Conservation (phyloP, 2,888 invertebrate species). For the Rhopalosiphum nymphaeae region DNA sequence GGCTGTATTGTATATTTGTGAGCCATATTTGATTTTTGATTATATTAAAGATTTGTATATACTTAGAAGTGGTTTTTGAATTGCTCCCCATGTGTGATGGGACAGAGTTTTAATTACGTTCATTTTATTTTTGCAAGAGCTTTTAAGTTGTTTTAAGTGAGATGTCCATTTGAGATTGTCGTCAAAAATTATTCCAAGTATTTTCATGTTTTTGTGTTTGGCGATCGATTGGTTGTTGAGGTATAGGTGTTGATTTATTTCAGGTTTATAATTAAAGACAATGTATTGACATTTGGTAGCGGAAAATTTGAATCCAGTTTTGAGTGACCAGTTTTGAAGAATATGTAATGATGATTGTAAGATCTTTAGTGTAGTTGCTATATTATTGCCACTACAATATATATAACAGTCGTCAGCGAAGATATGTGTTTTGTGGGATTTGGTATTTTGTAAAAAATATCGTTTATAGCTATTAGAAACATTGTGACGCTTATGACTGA, state of each 20-base stretch:
- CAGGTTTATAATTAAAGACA: not conserved
- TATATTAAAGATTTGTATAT: not conserved
- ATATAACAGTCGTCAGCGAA: not conserved
- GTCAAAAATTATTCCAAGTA: not conserved
- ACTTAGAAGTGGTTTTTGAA: not conserved
- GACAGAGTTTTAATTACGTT: not conserved
- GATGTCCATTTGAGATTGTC: not conserved
- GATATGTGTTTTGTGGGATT: not conserved
- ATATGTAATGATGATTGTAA: too few species aligned
- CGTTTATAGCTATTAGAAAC: not conserved
- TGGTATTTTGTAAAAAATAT: not conserved
- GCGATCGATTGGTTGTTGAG: too few species aligned
- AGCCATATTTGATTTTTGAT: not conserved
- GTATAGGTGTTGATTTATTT: not conserved
- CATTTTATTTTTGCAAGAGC: not conserved
- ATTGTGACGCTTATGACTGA: conserved; percentile 13
- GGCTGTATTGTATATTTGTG: not conserved
- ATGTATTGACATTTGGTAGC: too few species aligned
- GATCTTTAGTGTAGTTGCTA: not conserved
- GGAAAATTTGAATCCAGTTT: too few species aligned
- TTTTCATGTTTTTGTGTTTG: not conserved
- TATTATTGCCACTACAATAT: not conserved
- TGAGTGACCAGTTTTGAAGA: too few species aligned
- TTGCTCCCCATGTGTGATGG: not conserved
- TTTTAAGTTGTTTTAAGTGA: not conserved